Evolutionary conservation across 2,888 invertebrate genomes (phyloP), one percentile per base, ranked within the genome.

Genomic region (Hirtodrosophila histrioides): DNA sequence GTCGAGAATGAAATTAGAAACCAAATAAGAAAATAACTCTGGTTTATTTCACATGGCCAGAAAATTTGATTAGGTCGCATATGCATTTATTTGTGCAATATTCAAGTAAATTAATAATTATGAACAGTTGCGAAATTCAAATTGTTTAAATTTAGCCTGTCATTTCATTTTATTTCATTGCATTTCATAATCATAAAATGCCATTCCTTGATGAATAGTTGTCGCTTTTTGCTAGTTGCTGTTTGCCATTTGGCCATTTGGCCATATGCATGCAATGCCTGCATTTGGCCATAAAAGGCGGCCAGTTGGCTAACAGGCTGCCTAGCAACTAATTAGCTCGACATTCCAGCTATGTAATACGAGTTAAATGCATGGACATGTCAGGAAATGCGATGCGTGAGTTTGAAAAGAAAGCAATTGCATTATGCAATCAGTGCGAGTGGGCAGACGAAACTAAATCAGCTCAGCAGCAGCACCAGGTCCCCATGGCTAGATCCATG

Each of bases 381-480:
- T 17, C 81, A 74, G 86, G 81, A 82, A 82, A 79, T 50, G 57
- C 43, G 53, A 67, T 85, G 86, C 77, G 83, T 82, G 53, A 27
- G 44, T 73, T 51, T 39, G 40, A 63, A 63, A 66, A 50, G 68
- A 60, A 68, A 64, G 53, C 49, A 37, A 51, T n/a, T 24, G 49
- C 43, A 61, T 82, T 82, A 83, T 79, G 81, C 64, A 78, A 78
- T 75, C 35, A 45, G 62, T 50, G 45, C 45, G 56, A 72, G 63
- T 63, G 63, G 49, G 63, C 50, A 55, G 78, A 72, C 60, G 68
- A 80, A 82, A 82, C 86, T 83, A 80, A 82, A 82, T 86, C 86
- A 82, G 84, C 64, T 54, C 84, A 73, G 24, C 50, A 35, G 45
- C 57, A 40, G 9, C 11, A 6, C 7, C 35, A 23, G 45, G 17